Base-by-base conservation (phyloP, 2,888 invertebrate genomes). In the Sinhomidia bicolor region DNA sequence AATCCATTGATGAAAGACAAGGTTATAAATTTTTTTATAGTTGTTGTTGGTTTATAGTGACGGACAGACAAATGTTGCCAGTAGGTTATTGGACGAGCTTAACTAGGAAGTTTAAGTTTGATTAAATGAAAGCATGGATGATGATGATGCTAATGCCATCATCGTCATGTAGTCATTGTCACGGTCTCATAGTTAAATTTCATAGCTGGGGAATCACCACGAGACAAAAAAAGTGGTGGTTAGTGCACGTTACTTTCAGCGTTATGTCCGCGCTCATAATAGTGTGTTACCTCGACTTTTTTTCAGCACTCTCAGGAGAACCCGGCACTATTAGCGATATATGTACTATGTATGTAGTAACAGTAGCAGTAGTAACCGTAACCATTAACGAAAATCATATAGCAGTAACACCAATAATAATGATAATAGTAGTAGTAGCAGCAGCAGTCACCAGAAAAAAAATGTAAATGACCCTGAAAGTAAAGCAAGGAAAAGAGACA, bases 401-500 rank as follows among this genome's bases (percentile, higher is more conserved):
- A 54, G 74, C 44, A 4, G n/a, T 29, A 4, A 36, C 17, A 36
- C 36, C 7, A 68, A 9, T 74, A 26, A 23, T 74, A 74, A n/a
- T 76, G 26, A 17, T 76, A 74, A 51, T 74, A 74, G 51, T 51
- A 32, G 14, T 76, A 51, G 23, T n/a, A 71, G 20, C 17, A 29
- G n/a, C 76, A 7, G 1, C 57, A 79, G 36, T 32, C 3, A 36
- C 36, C 7, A 26, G 47, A 76, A 26, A 57, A 62, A 62, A 65
- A 81, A 81, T 65, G 81, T 14, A 81, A 81, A 47, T 81, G 81
- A 83, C 79, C 79, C 79, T 79, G 79, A 83, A 81, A 71, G 54
- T 54, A 54, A 20, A 57, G 36, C 71, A 65, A 14, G 20, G 60
- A 71, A n/a, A 9, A 41, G 78, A 23, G 26, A 68, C 32, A 65